phyloP scores from a whole-genome alignment of 1,140 invertebrate species.

The Scaptomyza montana region DNA sequence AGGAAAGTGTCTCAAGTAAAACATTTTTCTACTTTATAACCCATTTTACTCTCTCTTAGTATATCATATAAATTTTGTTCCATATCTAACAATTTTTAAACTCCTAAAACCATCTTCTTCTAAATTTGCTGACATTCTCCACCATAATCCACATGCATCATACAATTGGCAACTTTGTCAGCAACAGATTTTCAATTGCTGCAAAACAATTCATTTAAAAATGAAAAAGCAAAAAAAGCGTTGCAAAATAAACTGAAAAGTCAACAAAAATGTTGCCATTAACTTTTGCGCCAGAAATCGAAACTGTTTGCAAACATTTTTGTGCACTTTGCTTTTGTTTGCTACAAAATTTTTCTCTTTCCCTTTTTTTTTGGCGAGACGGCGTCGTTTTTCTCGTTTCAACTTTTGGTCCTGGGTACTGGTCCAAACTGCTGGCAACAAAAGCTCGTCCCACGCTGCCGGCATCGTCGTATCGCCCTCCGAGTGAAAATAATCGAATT shows the following conservation, averaged over 20 bases:
- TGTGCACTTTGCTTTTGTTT: slow-evolving; percentile 59
- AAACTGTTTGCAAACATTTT: slow-evolving; percentile 78
- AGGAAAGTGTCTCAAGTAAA: too few species aligned
- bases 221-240: slow-evolving; percentile 15
- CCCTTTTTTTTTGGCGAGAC: slow-evolving; percentile 32
- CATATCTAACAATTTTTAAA: background rate
- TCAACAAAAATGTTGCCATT: slow-evolving; percentile 67
- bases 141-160: slow-evolving; percentile 22
- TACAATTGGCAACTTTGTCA: slow-evolving; percentile 60
- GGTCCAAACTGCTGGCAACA: slow-evolving; percentile 26
- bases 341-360: slow-evolving; percentile 9
- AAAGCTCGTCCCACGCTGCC: slow-evolving; percentile 48
- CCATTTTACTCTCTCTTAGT: too few species aligned
- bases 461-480: slow-evolving; percentile 54
- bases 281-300: slow-evolving; percentile 69
- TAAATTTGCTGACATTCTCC: background rate
- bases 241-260: slow-evolving; percentile 70
- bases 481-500: slow-evolving; percentile 84
- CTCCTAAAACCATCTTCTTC: background rate
- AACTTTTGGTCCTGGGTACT: background rate
- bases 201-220: slow-evolving; percentile 54
- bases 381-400: slow-evolving; percentile 25
- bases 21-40: too few species aligned
- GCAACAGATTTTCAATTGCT: slow-evolving; percentile 73
- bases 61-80: background rate